Percentiles rank a stretch among this genome's conserved stretches.
These are phyloP conservation scores for Sebastes oblongus DNA, from an alignment of 2,797 vertebrate genomes.

Conservation along the genomic window DNA sequence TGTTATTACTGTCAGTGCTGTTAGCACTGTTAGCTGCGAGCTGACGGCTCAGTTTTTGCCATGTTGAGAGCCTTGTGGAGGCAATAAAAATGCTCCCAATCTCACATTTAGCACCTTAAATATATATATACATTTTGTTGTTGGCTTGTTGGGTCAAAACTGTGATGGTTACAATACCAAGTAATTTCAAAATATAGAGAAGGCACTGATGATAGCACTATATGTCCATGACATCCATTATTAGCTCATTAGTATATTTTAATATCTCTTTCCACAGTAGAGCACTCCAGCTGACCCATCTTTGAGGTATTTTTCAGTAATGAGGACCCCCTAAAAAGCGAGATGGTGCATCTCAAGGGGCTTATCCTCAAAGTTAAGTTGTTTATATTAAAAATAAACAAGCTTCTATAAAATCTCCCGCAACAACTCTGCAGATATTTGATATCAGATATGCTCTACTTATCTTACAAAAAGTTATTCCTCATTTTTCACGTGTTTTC, in stretches of 20 bases:
- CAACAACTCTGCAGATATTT: constrained; percentile 1
- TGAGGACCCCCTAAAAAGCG: neutral
- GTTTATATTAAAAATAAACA: neutral
- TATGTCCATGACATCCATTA: neutral
- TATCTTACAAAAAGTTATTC: too few relatives aligned
- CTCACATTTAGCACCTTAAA: too few relatives aligned
- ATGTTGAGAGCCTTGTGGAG: too few relatives aligned
- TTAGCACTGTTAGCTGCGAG: too few relatives aligned
- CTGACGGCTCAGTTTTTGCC: too few relatives aligned
- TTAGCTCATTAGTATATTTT: neutral
- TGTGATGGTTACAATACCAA: neutral
- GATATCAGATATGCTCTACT: too few relatives aligned
- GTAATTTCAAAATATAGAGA: neutral
- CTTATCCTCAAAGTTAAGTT: neutral
- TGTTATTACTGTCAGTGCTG: too few relatives aligned
- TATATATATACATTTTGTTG: too few relatives aligned
- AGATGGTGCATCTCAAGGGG: neutral
- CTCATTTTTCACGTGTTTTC: too few relatives aligned
- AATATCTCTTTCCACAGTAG: neutral
- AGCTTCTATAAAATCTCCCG: neutral
- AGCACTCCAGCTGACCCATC: neutral
- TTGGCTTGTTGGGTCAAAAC: neutral
- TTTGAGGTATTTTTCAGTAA: neutral
- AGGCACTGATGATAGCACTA: neutral
- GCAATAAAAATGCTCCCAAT: too few relatives aligned